Percentiles rank a stretch among this genome's conserved stretches.
These are phyloP conservation scores for Drosophila simulans DNA, from an alignment of 1,140 invertebrate genomes.

Conservation along the genomic window DNA sequence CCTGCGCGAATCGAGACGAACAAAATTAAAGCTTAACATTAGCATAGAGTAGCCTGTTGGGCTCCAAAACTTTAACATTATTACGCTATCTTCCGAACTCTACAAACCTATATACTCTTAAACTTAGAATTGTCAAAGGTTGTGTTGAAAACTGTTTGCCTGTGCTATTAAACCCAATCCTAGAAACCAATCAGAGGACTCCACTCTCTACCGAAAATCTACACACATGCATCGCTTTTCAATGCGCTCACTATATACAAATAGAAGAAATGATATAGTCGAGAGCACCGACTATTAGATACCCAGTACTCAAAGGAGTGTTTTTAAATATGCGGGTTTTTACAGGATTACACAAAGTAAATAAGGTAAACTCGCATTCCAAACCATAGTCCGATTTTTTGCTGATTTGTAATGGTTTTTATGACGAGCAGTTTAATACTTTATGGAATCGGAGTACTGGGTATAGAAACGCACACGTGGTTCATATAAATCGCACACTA, in stretches of 20 bases:
- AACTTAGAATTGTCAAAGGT: slow-evolving; percentile 57
- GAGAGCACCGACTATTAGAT: slow-evolving; percentile 5
- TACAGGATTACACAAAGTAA: neutral
- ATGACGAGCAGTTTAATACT: neutral
- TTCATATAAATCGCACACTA: slow-evolving; percentile 46
- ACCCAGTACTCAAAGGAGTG: neutral
- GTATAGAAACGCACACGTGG: slow-evolving; percentile 12
- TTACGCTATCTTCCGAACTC: slow-evolving; percentile 59
- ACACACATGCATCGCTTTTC: slow-evolving; percentile 64
- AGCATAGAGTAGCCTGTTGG: slow-evolving; percentile 54
- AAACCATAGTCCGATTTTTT: no score
- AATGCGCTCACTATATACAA: slow-evolving; percentile 44
- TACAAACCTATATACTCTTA: slow-evolving; percentile 35
- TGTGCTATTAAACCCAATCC: slow-evolving; percentile 54
- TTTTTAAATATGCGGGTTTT: neutral
- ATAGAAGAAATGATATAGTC: neutral
- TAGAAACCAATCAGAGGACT: slow-evolving; percentile 33
- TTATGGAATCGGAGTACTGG: neutral
- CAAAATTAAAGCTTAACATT: slow-evolving; percentile 29
- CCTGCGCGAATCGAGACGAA: slow-evolving; percentile 1
- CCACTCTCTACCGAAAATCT: slow-evolving; percentile 21
- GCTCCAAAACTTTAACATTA: slow-evolving; percentile 32
- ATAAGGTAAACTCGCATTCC: neutral
- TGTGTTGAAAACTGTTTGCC: slow-evolving; percentile 76
- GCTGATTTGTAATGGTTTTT: no score